Base-by-base conservation (phyloP, 2,888 invertebrate species). In the Leptogaster cylindrica region DNA sequence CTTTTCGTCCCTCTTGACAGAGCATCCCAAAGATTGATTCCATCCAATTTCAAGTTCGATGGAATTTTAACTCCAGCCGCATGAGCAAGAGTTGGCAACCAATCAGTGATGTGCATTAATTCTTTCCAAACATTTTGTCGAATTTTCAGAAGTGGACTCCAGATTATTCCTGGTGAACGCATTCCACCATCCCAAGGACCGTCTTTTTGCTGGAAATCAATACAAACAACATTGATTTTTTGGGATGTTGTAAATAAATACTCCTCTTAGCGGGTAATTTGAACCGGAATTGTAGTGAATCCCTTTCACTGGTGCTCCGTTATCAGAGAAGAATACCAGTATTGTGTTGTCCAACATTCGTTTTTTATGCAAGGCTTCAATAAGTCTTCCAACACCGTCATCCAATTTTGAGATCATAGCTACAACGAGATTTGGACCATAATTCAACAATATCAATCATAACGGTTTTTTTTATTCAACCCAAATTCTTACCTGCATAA, bases 331-430 rank as follows among this genome's bases (percentile, higher is more conserved):
- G 77, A 96, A 97, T 1, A 93, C 79, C 63, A 97, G 84, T 48
- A 97, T 86, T 0, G 93, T 90, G 76, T 95, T 89, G 44, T 92
- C 83, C 71, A 95, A 82, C 81, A 94, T 88, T 1, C 84, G 83
- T 67, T 85, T 86, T 0, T 84, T 77, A 61, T 85, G 82, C 64
- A 97, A 81, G 3, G 90, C 87, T 52, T 84, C 77, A 0, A 93
- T 84, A 10, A 96, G 86, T 33, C 87, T 84, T 0, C 94, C 95
- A 0, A 97, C 86, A 36, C 94, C 91, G 68, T 90, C 87, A 77
- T 97, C 97, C 74, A 97, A 81, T 73, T 89, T 89, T 18, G 90
- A 87, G 1, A 95, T 85, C 88, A 95, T 92, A 7, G 91, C 95
- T 91, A 77, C 67, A 84, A 84, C 69, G 65, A 65, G 48, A 14